Evolutionary conservation across 2,797 vertebrate genomes (phyloP).

Genomic region (Tolypeutes matacus): DNA sequence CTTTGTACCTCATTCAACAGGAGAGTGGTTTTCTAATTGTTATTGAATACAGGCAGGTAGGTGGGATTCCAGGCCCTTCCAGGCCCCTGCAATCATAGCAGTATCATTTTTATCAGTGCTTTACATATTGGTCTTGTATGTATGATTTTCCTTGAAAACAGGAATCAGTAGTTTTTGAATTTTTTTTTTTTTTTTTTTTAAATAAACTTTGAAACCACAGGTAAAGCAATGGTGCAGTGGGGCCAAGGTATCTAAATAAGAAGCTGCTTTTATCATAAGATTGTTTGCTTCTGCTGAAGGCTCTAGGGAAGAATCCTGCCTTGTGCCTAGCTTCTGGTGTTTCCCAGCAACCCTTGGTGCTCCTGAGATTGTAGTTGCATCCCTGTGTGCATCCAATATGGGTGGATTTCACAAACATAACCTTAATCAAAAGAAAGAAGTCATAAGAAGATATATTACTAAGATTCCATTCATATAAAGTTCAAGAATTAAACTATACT

Average conservation of each 20-base stretch:
- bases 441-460: background rate
- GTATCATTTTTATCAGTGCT: background rate
- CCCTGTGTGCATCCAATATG: background rate
- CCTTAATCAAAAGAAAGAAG: background rate
- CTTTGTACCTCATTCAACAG: background rate
- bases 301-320: no score
- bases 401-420: background rate
- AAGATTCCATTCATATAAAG: background rate
- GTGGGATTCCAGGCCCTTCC: background rate
- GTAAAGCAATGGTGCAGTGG: background rate
- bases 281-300: background rate
- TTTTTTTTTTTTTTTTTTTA: background rate
- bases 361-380: no score
- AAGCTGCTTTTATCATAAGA: background rate
- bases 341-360: no score
- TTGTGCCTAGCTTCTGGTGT: no score
- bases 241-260: background rate
- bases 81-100: background rate
- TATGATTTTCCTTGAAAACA: constrained; percentile 14
- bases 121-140: background rate
- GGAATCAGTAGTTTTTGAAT: background rate
- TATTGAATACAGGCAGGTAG: background rate
- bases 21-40: background rate
- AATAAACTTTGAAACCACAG: background rate
- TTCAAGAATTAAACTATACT: background rate